These are phyloP conservation scores for Gadus chalcogrammus DNA, from an alignment of 2,113 vertebrate genomes.

Conservation along the genomic window DNA sequence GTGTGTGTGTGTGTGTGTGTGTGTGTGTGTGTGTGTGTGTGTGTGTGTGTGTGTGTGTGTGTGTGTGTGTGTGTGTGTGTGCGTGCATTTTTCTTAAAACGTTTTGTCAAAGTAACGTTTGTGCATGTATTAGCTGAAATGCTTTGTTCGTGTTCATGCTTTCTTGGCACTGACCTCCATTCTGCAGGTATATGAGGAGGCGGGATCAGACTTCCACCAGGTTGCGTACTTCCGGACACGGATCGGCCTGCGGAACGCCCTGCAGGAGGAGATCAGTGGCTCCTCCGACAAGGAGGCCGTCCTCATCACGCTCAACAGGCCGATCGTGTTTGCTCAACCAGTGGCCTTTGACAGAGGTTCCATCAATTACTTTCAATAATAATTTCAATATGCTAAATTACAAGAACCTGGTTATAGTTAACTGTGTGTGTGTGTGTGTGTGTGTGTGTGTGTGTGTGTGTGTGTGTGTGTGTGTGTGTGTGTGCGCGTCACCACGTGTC, in stretches of 20 bases:
- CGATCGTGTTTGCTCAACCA: constrained; percentile 95
- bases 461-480: neutral
- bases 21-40: no score
- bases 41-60: no score
- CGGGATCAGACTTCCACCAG: constrained; percentile 97
- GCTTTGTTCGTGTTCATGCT: no score
- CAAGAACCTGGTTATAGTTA: neutral
- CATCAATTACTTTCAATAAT: neutral
- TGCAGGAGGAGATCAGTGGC: constrained; percentile 94
- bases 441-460: neutral
- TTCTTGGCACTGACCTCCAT: no score
- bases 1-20: no score
- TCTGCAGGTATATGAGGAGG: constrained; percentile 94
- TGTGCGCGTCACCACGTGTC: constrained; percentile 1
- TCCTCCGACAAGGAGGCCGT: constrained; percentile 95
- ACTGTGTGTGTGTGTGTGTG: neutral
- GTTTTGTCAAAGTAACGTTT: no score
- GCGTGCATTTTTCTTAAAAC: no score
- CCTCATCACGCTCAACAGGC: constrained; percentile 94
- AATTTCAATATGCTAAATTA: neutral
- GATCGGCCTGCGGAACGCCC: constrained; percentile 92
- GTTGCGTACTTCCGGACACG: constrained; percentile 98
- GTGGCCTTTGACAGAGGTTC: constrained; percentile 97
- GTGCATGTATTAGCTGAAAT: no score
- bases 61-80: no score